phyloP scores from a whole-genome alignment of 2,888 invertebrate species.

The Lasioglossum marginatum region DNA sequence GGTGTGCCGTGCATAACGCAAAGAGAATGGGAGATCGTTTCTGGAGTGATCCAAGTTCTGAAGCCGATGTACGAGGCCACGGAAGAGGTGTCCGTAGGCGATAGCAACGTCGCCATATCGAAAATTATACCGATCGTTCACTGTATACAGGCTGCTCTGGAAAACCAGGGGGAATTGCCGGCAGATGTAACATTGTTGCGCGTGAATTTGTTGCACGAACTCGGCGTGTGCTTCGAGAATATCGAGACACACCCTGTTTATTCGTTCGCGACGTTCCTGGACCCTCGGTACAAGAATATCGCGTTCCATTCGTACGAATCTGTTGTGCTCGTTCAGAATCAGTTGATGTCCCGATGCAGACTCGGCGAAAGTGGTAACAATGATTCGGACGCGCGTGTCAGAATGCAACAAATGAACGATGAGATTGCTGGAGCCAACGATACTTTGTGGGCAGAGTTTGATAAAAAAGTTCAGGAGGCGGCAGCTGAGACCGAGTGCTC shows the following conservation, averaged over 20 bases:
- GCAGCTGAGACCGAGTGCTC: background rate
- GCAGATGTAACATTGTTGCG: background rate
- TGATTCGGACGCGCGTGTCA: too few species aligned
- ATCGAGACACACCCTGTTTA: background rate
- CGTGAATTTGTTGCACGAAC: background rate
- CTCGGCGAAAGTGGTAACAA: background rate
- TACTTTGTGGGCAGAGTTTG: constrained; percentile 17
- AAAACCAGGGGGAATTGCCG: background rate
- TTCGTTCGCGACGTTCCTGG: constrained; percentile 15
- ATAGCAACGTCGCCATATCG: background rate
- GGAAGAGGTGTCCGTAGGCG: background rate
- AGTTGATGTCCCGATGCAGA: background rate
- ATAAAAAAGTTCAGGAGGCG: constrained; percentile 8
- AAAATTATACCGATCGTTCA: constrained; percentile 25
- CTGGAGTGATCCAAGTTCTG: background rate
- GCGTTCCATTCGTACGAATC: background rate
- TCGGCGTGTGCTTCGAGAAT: background rate
- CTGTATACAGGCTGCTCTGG: background rate
- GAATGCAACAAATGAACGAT: too few species aligned
- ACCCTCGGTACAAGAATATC: constrained; percentile 15
- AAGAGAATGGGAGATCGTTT: background rate
- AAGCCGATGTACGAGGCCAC: constrained; percentile 10
- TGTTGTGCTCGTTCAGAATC: background rate
- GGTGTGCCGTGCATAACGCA: background rate
- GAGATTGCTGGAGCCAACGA: background rate